A percentile compares a stretch with the other conserved stretches of the same genome.
phyloP scores from a whole-genome alignment of 2,113 vertebrate genomes.

The Hippoglossus stenolepis region DNA sequence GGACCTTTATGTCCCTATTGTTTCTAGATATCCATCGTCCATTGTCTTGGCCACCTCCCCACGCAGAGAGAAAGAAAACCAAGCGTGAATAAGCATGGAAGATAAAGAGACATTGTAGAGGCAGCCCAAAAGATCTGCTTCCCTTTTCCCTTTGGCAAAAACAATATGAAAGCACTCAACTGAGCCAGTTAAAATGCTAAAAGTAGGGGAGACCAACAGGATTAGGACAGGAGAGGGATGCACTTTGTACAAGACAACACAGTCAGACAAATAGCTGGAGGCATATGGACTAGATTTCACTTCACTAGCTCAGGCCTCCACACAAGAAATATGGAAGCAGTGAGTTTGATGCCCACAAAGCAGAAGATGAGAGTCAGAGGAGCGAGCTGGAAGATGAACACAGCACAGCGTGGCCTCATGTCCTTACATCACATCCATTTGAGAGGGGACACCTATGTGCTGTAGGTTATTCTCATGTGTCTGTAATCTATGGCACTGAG shows the following conservation, averaged over 20 bases:
- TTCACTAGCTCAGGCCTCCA: slow-evolving; percentile 32
- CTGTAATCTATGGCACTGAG: not conserved
- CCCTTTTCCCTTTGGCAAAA: slow-evolving; percentile 45
- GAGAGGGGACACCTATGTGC: not conserved
- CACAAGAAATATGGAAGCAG: slow-evolving; percentile 14
- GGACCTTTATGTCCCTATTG: slow-evolving; percentile 19
- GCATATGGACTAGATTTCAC: slow-evolving; percentile 47
- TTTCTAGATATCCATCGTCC: slow-evolving; percentile 47
- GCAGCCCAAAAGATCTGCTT: slow-evolving; percentile 36
- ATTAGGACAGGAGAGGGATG: slow-evolving; percentile 33
- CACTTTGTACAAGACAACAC: slow-evolving; percentile 29
- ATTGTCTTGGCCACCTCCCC: slow-evolving; percentile 36
- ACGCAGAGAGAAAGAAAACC: slow-evolving; percentile 12
- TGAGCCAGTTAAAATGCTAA: slow-evolving; percentile 35
- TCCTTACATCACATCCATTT: not conserved
- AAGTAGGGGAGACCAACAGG: slow-evolving; percentile 38
- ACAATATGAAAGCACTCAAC: slow-evolving; percentile 55
- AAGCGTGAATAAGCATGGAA: slow-evolving; percentile 24
- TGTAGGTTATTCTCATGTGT: not conserved
- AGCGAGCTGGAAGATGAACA: slow-evolving; percentile 3
- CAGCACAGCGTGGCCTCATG: not conserved
- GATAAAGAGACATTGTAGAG: slow-evolving; percentile 36
- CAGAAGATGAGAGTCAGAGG: slow-evolving; percentile 22
- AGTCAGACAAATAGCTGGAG: slow-evolving; percentile 45
- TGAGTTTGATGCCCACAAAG: slow-evolving; percentile 38